Conservation (phyloP, 2,113 vertebrate species). For the Noctilio leporinus region DNA sequence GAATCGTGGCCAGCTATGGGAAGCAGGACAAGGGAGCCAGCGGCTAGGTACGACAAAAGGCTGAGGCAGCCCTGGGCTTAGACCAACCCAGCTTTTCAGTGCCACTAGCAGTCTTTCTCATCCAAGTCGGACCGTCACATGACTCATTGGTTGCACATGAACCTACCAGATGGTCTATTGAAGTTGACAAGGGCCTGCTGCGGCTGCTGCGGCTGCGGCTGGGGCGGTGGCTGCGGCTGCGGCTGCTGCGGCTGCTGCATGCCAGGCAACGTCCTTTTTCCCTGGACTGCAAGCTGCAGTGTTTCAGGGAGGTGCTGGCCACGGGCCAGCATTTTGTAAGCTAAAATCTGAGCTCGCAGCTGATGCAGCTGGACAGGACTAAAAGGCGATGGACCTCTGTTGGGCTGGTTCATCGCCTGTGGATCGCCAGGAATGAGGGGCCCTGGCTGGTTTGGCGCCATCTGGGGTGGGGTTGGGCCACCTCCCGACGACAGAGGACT, state of each 20-base stretch:
- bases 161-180: conserved; percentile 90
- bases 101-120: background rate
- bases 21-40: background rate
- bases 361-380: conserved; percentile 96
- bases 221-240: background rate
- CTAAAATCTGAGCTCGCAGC: conserved; percentile 96
- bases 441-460: conserved; percentile 87
- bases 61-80: background rate
- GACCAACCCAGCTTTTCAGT: background rate
- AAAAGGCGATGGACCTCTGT: conserved; percentile 91
- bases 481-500: conserved; percentile 96
- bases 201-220: background rate
- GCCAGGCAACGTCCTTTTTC: conserved; percentile 93
- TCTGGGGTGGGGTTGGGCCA: conserved; percentile 94
- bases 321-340: conserved; percentile 96
- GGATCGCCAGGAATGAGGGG: conserved; percentile 90
- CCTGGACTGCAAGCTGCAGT: conserved; percentile 96
- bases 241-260: conserved; percentile 86
- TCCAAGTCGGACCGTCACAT: background rate
- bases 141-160: background rate
- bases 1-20: background rate
- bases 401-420: conserved; percentile 89
- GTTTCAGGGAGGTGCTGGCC: conserved; percentile 97
- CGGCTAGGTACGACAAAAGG: fast-evolving
- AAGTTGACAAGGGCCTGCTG: conserved; percentile 78